Conservation (phyloP, 2,113 vertebrate species). For the Smithornis capensis region DNA sequence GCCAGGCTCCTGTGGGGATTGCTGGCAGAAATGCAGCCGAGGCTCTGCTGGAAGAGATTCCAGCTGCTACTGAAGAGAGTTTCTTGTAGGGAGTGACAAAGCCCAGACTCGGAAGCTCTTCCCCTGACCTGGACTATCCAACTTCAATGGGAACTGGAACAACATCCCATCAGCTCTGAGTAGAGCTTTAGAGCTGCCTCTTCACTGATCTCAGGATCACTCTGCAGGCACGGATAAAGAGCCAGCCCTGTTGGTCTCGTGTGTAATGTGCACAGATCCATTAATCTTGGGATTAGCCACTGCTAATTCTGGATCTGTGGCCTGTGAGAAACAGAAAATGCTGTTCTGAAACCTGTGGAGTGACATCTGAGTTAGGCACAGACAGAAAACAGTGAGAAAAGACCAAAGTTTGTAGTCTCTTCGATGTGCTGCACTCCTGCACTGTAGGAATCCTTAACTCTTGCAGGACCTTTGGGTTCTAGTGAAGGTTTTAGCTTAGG, state of each 20-base stretch:
- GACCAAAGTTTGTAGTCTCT: background rate
- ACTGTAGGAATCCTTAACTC: background rate
- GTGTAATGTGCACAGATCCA: background rate
- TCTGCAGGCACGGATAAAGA: background rate
- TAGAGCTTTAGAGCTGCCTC: background rate
- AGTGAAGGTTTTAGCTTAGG: background rate
- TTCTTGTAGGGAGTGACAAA: background rate
- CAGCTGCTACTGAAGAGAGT: background rate
- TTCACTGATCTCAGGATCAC: background rate
- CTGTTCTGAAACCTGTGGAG: background rate
- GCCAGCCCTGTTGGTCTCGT: background rate
- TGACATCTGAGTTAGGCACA: background rate
- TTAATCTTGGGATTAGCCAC: background rate
- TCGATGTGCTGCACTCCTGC: background rate
- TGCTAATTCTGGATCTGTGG: background rate
- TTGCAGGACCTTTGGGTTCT: too few species aligned
- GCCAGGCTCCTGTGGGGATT: background rate
- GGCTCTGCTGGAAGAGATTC: background rate
- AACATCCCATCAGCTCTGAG: background rate
- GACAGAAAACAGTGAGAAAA: background rate
- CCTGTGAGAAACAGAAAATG: background rate
- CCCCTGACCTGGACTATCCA: background rate
- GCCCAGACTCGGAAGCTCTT: background rate
- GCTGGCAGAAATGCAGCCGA: background rate
- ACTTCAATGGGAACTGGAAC: background rate